phyloP scores from a whole-genome alignment of 2,113 vertebrate species.

The Fukomys damarensis region DNA sequence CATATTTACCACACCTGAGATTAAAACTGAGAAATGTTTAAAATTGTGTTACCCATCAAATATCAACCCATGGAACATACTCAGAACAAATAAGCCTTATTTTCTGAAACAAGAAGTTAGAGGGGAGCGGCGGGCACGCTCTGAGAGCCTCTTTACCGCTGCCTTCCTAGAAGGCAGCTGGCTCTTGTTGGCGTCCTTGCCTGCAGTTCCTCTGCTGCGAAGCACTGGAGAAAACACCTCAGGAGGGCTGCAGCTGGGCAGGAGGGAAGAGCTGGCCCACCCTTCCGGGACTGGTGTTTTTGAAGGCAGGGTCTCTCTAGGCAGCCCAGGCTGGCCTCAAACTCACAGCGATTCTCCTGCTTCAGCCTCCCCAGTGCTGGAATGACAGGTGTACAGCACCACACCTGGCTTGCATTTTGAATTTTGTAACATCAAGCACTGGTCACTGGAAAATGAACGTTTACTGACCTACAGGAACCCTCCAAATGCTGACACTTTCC shows the following conservation, averaged over 20 bases:
- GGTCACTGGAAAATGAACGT: neutral
- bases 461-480: neutral
- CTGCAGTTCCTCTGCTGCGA: neutral
- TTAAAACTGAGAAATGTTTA: neutral
- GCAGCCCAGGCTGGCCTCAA: neutral
- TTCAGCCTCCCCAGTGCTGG: neutral
- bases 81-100: neutral
- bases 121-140: neutral
- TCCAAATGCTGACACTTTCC: neutral
- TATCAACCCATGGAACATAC: neutral
- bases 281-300: neutral
- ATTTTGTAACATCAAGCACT: neutral
- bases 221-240: neutral
- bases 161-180: neutral
- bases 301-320: neutral
- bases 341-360: neutral
- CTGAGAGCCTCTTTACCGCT: neutral
- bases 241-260: neutral
- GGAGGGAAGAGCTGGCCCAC: neutral
- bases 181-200: neutral
- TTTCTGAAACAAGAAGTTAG: slow-evolving; percentile 1
- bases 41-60: neutral
- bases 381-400: neutral
- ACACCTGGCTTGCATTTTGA: neutral
- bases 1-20: neutral